These are phyloP conservation scores for Argyrosomus regius DNA, from an alignment of 2,797 vertebrate species.

Conservation along the genomic window DNA sequence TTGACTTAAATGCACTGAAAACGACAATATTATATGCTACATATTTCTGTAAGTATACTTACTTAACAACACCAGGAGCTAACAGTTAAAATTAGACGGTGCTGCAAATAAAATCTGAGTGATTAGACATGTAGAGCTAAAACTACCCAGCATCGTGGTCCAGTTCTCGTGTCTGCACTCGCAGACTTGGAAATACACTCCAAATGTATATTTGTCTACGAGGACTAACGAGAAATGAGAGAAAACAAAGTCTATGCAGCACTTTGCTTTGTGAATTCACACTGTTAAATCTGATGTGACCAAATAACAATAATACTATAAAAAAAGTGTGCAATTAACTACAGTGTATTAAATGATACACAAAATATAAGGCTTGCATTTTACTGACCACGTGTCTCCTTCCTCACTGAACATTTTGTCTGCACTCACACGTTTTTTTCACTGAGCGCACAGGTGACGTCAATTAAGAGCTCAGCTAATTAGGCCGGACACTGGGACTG, in stretches of 20 bases:
- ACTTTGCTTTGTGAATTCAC: too few species aligned
- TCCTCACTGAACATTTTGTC: neutral
- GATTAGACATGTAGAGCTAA: neutral
- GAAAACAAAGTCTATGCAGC: too few species aligned
- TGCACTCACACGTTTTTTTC: neutral
- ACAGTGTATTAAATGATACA: neutral
- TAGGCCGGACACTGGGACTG: neutral
- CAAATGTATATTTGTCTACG: neutral
- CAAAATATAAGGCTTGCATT: neutral
- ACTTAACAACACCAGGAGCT: neutral
- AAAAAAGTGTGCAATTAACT: neutral
- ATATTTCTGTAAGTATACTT: neutral
- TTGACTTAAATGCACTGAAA: neutral
- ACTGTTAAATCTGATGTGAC: neutral
- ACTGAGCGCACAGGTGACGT: neutral
- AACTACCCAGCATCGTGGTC: neutral
- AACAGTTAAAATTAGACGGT: neutral
- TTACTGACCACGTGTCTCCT: neutral
- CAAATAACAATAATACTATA: neutral
- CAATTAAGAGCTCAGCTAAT: neutral
- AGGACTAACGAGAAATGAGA: slow-evolving; percentile 10
- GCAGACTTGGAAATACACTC: neutral
- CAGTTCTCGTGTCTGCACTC: neutral
- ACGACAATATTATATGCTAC: neutral
- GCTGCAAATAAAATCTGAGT: neutral